A percentile compares a stretch with the other conserved stretches of the same genome.
These are phyloP conservation scores for Melipona bicolor DNA, from an alignment of 2,888 invertebrate species.

Conservation along the genomic window DNA sequence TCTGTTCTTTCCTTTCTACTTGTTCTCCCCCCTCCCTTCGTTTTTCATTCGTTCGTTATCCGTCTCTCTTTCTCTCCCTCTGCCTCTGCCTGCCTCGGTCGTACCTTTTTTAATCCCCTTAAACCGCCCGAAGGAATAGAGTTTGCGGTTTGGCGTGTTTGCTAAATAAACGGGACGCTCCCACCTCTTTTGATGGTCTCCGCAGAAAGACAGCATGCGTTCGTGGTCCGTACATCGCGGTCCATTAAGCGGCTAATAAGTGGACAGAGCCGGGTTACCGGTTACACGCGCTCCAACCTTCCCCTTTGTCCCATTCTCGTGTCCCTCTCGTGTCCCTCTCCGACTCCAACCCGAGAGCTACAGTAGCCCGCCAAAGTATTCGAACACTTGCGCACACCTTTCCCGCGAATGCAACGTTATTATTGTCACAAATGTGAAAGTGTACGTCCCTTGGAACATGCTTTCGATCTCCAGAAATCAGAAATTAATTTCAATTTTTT, in stretches of 20 bases:
- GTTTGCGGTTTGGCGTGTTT: conserved; percentile 74
- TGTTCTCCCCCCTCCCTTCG: not conserved
- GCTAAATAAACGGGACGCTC: conserved; percentile 73
- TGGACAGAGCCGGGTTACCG: conserved; percentile 73
- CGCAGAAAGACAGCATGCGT: conserved; percentile 66
- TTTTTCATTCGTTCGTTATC: not conserved
- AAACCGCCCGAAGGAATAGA: conserved; percentile 69
- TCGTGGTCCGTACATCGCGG: conserved; percentile 72
- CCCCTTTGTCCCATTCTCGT: conserved; percentile 5
- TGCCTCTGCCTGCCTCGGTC: not conserved
- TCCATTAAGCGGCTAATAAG: conserved; percentile 77
- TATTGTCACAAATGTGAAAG: not conserved
- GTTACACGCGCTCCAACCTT: conserved; percentile 64
- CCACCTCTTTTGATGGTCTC: conserved; percentile 72
- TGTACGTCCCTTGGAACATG: not conserved
- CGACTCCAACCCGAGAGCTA: not conserved
- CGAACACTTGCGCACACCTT: not conserved
- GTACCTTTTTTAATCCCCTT: conserved; percentile 68
- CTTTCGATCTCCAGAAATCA: too few relatives aligned
- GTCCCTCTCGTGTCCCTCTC: too few relatives aligned
- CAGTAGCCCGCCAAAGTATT: not conserved
- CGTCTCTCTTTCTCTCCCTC: not conserved
- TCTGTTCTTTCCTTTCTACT: not conserved
- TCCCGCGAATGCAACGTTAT: too few relatives aligned
- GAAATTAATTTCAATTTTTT: too few relatives aligned